Percentiles rank a stretch among this genome's conserved stretches.
phyloP scores from a whole-genome alignment of 2,113 vertebrate species.

The Burhinus bistriatus region DNA sequence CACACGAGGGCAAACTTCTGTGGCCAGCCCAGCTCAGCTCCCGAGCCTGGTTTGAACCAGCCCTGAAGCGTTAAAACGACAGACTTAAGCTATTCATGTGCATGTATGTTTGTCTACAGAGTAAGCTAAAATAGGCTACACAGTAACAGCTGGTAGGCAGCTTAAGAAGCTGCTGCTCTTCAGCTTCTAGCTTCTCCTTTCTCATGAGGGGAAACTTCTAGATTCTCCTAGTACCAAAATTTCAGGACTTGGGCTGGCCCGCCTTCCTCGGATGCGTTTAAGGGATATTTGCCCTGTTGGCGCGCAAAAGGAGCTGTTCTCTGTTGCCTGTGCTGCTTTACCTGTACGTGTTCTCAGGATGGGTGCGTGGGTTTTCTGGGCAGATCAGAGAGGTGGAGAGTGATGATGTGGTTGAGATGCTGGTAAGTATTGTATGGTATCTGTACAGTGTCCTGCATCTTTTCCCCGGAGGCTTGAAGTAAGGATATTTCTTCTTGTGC shows the following conservation, averaged over 20 bases:
- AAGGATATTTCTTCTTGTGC: background rate
- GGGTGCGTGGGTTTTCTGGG: background rate
- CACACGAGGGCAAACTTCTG: background rate
- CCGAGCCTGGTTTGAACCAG: background rate
- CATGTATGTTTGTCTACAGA: background rate
- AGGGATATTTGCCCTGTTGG: rapidly evolving
- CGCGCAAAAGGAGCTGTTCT: background rate
- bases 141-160: background rate
- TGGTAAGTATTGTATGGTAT: background rate
- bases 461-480: background rate
- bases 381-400: background rate
- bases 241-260: background rate
- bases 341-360: background rate
- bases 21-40: background rate
- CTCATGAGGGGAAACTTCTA: background rate
- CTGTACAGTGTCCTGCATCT: background rate
- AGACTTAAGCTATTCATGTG: background rate
- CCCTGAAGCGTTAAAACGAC: background rate
- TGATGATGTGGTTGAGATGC: background rate
- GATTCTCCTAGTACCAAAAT: background rate
- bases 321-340: background rate
- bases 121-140: background rate
- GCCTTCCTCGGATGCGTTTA: rapidly evolving
- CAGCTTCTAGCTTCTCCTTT: background rate
- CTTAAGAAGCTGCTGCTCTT: background rate